These are phyloP conservation scores for Nicator chloris DNA, from an alignment of 2,113 vertebrate genomes.

Conservation along the genomic window DNA sequence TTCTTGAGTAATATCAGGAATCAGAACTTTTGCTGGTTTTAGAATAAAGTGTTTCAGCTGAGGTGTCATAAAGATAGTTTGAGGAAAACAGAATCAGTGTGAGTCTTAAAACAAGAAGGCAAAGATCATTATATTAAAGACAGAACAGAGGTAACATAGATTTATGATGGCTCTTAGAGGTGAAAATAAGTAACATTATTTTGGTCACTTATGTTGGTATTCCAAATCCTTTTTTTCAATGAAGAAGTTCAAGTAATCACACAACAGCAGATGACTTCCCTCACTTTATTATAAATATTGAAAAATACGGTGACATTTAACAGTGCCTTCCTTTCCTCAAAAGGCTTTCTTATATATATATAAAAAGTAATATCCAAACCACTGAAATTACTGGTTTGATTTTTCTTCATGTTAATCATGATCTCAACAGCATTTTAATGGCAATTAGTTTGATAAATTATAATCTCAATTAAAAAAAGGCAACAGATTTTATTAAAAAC, in stretches of 20 bases:
- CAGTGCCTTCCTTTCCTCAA: neutral
- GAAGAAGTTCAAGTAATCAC: neutral
- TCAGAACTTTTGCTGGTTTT: neutral
- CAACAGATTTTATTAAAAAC: neutral
- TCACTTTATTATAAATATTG: neutral
- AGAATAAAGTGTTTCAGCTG: neutral
- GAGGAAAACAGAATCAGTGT: neutral
- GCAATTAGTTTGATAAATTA: neutral
- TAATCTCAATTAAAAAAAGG: neutral
- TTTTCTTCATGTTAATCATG: neutral
- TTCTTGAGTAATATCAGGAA: neutral
- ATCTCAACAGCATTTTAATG: neutral
- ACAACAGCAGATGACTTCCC: neutral
- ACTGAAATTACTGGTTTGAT: neutral
- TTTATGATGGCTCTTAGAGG: neutral
- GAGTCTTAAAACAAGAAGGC: neutral
- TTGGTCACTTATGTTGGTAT: neutral
- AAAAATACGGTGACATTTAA: neutral
- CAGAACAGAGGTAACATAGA: neutral
- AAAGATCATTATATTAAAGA: neutral
- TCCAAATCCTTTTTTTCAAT: neutral
- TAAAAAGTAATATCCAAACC: neutral
- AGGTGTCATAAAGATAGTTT: neutral
- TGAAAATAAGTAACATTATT: neutral
- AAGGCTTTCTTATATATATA: neutral